These are phyloP conservation scores for Megathymus violae DNA, from an alignment of 1,140 invertebrate genomes.

Conservation along the genomic window DNA sequence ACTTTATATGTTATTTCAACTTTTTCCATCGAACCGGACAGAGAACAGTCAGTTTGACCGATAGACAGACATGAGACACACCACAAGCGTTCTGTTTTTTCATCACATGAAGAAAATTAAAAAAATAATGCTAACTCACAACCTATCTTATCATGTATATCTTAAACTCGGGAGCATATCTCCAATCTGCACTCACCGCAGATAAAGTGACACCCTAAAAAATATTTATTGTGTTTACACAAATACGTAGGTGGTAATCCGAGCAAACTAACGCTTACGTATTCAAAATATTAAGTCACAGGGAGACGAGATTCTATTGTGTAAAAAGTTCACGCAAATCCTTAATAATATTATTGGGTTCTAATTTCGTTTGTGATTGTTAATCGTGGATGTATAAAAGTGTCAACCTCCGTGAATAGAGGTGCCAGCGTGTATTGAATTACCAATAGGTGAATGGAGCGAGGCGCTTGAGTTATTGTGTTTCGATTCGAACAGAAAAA, in stretches of 20 bases:
- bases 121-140: background rate
- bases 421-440: constrained; percentile 67
- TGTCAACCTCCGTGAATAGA: constrained; percentile 66
- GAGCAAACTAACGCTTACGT: constrained; percentile 55
- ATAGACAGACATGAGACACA: too few species aligned
- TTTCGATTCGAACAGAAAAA: constrained; percentile 49
- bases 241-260: constrained; percentile 79
- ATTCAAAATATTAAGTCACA: constrained; percentile 64
- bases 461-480: constrained; percentile 49
- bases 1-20: too few species aligned
- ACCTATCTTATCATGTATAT: constrained; percentile 32
- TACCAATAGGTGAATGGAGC: constrained; percentile 46
- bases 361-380: constrained; percentile 77
- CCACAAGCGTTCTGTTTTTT: too few species aligned
- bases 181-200: constrained; percentile 50
- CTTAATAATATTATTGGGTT: constrained; percentile 79
- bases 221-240: constrained; percentile 80
- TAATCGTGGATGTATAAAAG: constrained; percentile 72
- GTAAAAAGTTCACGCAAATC: constrained; percentile 48
- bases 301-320: constrained; percentile 55
- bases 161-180: constrained; percentile 52
- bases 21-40: too few species aligned
- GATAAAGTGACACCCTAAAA: constrained; percentile 61
- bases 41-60: too few species aligned
- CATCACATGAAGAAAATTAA: too few species aligned